phyloP scores from a whole-genome alignment of 1,140 invertebrate species.

The Cydia fagiglandana region DNA sequence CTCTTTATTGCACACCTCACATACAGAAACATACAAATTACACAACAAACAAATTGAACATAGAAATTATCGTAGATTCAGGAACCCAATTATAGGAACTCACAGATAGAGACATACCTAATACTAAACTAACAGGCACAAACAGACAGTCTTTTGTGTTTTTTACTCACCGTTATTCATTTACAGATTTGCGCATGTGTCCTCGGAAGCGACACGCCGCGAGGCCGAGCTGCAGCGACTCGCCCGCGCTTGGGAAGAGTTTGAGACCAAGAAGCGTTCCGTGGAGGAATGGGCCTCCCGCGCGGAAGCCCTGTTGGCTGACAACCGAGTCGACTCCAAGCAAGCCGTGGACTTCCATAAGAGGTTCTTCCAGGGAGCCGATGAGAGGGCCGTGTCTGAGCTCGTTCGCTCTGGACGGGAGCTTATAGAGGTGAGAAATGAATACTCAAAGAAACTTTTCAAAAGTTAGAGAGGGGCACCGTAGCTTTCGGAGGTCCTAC shows the following conservation, averaged over 20 bases:
- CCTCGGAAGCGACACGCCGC: conserved; percentile 86
- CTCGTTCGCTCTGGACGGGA: conserved; percentile 89
- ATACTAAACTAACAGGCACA: too few species aligned
- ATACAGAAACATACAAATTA: too few species aligned
- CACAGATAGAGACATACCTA: too few species aligned
- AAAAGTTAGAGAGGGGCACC: conserved; percentile 85
- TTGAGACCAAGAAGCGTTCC: conserved; percentile 87
- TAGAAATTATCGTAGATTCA: too few species aligned
- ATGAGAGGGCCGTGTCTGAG: conserved; percentile 90
- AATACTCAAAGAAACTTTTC: conserved; percentile 47
- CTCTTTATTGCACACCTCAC: too few species aligned
- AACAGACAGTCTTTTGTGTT: too few species aligned
- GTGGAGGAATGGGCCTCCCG: conserved; percentile 92
- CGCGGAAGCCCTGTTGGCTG: conserved; percentile 89
- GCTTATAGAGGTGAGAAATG: conserved; percentile 79
- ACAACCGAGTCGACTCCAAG: conserved; percentile 89
- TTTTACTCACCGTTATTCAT: not conserved
- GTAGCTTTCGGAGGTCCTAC: conserved; percentile 88
- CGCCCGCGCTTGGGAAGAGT: conserved; percentile 91
- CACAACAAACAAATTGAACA: too few species aligned
- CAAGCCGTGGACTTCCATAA: conserved; percentile 90
- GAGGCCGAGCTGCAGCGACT: conserved; percentile 90
- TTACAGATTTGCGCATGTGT: conserved; percentile 85
- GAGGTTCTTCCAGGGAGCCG: conserved; percentile 91
- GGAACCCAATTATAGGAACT: too few species aligned